Evolutionary conservation across 2,888 invertebrate genomes (phyloP).

Genomic region (Trichopoda pennipes): DNA sequence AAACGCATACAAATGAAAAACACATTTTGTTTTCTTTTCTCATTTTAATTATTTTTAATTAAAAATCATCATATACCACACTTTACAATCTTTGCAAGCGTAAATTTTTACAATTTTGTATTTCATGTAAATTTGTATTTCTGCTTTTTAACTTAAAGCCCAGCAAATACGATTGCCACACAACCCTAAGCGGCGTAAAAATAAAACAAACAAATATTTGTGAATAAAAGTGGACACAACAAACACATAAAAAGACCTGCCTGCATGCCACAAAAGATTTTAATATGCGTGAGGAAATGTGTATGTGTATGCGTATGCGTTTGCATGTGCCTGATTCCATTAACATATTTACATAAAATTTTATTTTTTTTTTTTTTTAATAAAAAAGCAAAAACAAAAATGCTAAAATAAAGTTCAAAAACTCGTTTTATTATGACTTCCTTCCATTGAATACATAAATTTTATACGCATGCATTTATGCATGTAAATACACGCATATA

Average conservation of each 20-base stretch:
- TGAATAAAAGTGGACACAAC: constrained; percentile 52
- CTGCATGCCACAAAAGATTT: constrained; percentile 24
- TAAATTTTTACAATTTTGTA: constrained; percentile 47
- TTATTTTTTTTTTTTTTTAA: constrained; percentile 10
- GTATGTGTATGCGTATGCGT: neutral
- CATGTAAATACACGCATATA: constrained; percentile 26
- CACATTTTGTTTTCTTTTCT: constrained; percentile 55
- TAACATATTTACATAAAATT: constrained; percentile 20
- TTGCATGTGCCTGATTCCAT: constrained; percentile 4
- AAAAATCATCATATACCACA: constrained; percentile 61
- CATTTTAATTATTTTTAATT: constrained; percentile 66
- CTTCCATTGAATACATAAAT: constrained; percentile 70
- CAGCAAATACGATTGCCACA: constrained; percentile 27
- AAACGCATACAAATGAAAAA: constrained; percentile 39
- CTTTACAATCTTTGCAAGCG: constrained; percentile 53
- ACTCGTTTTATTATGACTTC: constrained; percentile 62
- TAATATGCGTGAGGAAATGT: constrained; percentile 4
- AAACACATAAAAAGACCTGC: constrained; percentile 34
- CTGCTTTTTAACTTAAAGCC: constrained; percentile 50
- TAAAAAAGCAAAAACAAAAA: constrained; percentile 27
- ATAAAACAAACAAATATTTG: constrained; percentile 60
- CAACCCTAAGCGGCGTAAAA: constrained; percentile 52
- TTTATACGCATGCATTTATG: constrained; percentile 48
- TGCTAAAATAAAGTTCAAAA: constrained; percentile 45
- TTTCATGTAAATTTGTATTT: neutral